Percentiles rank a stretch among this genome's conserved stretches.
Conservation (phyloP, 2,113 vertebrate genomes). For the Motacilla alba region DNA sequence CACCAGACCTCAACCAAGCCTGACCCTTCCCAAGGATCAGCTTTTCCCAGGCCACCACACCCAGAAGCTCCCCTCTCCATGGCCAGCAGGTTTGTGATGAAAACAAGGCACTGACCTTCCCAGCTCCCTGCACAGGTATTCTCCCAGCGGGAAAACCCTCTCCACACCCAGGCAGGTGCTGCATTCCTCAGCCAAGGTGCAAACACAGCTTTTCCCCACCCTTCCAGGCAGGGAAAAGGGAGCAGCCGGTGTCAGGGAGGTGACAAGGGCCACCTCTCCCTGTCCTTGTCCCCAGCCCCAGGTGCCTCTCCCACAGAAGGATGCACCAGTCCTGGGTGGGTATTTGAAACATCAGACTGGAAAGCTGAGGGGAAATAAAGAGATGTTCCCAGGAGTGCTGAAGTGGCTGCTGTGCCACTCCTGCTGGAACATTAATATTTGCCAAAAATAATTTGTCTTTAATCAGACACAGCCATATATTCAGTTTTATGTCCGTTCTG, state of each 20-base stretch:
- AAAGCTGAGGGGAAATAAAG: not conserved
- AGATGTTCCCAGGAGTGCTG: not conserved
- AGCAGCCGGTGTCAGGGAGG: not conserved
- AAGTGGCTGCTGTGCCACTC: not conserved
- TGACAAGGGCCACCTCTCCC: not conserved
- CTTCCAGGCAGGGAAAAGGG: not conserved
- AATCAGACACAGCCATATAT: not conserved
- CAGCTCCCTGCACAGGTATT: accelerated
- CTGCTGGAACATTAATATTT: not conserved
- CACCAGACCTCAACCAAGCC: accelerated
- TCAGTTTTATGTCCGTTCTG: not conserved
- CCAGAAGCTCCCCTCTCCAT: not conserved
- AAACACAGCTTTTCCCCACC: accelerated
- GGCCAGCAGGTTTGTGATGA: not conserved
- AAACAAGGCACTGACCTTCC: not conserved
- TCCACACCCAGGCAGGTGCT: not conserved
- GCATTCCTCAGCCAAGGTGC: not conserved
- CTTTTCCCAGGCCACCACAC: not conserved
- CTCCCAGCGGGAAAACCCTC: not conserved
- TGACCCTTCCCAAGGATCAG: accelerated
- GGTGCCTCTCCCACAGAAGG: not conserved
- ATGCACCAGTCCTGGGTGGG: not conserved
- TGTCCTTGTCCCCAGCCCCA: not conserved
- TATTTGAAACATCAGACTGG: not conserved
- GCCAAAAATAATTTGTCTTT: not conserved